These are phyloP conservation scores for Mythimna vitellina DNA, from an alignment of 2,888 invertebrate genomes.

Conservation along the genomic window DNA sequence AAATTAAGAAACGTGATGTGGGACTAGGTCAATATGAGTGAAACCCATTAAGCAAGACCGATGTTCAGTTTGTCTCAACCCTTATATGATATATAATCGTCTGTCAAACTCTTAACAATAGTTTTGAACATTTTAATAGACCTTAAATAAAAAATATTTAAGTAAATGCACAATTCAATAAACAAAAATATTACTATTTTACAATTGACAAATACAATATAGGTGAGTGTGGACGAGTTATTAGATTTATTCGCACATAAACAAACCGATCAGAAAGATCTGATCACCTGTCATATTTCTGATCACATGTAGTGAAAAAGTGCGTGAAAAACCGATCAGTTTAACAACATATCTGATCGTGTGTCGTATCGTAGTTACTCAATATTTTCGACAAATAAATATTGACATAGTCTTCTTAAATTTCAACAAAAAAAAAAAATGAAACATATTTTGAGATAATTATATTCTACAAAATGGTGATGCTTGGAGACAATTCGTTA, in stretches of 20 bases:
- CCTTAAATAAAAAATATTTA: slow-evolving; percentile 7
- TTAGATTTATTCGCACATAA: slow-evolving; percentile 26
- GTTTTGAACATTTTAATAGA: slow-evolving; percentile 13
- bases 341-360: slow-evolving; percentile 9
- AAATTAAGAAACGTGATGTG: too few species aligned
- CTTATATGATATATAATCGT: slow-evolving; percentile 10
- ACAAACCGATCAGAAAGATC: slow-evolving; percentile 12
- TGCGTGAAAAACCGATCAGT: slow-evolving; percentile 28
- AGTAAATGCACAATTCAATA: slow-evolving; percentile 26
- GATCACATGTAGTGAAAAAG: slow-evolving; percentile 16
- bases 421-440: slow-evolving; percentile 36
- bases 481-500: slow-evolving; percentile 22
- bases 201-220: slow-evolving; percentile 30
- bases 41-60: neutral
- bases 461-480: slow-evolving; percentile 39
- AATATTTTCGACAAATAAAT: slow-evolving; percentile 32
- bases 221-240: slow-evolving; percentile 26
- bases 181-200: slow-evolving; percentile 17
- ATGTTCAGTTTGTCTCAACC: slow-evolving; percentile 15
- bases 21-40: too few species aligned
- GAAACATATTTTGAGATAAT: slow-evolving; percentile 42
- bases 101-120: neutral
- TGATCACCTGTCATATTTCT: slow-evolving; percentile 12
- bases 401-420: slow-evolving; percentile 25
- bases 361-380: slow-evolving; percentile 2